These are phyloP conservation scores for Elachura formosa DNA, from an alignment of 2,113 vertebrate genomes.

Conservation along the genomic window DNA sequence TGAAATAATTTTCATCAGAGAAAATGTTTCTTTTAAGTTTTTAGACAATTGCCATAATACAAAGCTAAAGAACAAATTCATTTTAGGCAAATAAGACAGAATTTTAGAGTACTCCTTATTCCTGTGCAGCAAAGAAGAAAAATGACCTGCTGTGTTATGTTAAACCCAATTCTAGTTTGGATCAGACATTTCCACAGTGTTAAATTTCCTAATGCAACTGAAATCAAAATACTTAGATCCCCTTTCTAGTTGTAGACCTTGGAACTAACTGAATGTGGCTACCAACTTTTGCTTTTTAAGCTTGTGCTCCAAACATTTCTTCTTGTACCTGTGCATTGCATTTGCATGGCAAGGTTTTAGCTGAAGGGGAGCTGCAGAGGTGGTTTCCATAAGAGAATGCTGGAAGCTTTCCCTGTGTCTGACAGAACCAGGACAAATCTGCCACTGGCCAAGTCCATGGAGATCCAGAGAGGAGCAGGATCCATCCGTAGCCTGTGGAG, in stretches of 20 bases:
- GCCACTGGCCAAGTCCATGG: neutral
- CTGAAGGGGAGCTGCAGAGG: neutral
- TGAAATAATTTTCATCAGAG: neutral
- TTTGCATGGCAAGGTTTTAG: neutral
- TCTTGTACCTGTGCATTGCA: neutral
- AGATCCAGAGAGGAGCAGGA: neutral
- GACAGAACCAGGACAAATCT: neutral
- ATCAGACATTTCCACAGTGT: neutral
- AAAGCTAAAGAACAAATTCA: neutral
- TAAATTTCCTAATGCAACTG: neutral
- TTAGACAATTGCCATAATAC: neutral
- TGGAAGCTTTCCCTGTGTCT: neutral
- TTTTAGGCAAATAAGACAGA: neutral
- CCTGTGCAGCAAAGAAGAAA: neutral
- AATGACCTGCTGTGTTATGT: neutral
- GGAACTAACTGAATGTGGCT: rapidly evolving
- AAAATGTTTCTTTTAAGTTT: neutral
- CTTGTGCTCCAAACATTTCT: neutral
- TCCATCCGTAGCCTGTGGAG: neutral
- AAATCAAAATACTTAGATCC: neutral
- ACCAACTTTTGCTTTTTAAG: neutral
- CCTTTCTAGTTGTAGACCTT: neutral
- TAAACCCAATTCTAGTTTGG: neutral
- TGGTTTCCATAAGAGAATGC: too few relatives aligned
- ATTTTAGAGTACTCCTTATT: neutral